These are phyloP conservation scores for Phyllotis vaccarum DNA, from an alignment of 2,797 vertebrate species.

Conservation along the genomic window DNA sequence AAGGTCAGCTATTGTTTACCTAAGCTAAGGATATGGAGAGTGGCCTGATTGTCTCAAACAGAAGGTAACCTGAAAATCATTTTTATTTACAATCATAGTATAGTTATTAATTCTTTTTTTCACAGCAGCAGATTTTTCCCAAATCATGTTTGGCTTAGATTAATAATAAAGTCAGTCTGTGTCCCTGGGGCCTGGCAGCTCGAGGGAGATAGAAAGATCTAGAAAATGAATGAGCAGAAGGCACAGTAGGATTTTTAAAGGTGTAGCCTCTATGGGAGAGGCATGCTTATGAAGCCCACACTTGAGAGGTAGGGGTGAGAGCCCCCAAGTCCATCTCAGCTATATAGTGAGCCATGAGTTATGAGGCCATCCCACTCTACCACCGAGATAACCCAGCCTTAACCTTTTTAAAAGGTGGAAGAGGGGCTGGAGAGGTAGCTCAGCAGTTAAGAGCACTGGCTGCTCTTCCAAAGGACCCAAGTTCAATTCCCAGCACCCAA, in stretches of 20 bases:
- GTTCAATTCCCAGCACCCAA: background rate
- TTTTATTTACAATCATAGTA: background rate
- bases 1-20: background rate
- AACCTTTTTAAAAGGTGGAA: background rate
- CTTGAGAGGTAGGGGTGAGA: background rate
- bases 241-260: background rate
- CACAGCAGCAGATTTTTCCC: background rate
- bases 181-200: background rate
- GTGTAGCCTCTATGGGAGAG: background rate
- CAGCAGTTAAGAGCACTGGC: background rate
- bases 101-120: background rate
- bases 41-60: background rate
- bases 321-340: background rate
- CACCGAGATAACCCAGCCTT: background rate
- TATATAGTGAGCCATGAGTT: background rate
- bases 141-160: slow-evolving; percentile 9
- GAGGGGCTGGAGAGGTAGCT: background rate
- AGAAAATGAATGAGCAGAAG: background rate
- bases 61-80: background rate
- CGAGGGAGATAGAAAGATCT: background rate
- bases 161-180: background rate
- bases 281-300: background rate
- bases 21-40: background rate
- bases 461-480: background rate
- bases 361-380: background rate